Conservation (phyloP, 2,888 invertebrate genomes). For the Stramonita haemastoma region DNA sequence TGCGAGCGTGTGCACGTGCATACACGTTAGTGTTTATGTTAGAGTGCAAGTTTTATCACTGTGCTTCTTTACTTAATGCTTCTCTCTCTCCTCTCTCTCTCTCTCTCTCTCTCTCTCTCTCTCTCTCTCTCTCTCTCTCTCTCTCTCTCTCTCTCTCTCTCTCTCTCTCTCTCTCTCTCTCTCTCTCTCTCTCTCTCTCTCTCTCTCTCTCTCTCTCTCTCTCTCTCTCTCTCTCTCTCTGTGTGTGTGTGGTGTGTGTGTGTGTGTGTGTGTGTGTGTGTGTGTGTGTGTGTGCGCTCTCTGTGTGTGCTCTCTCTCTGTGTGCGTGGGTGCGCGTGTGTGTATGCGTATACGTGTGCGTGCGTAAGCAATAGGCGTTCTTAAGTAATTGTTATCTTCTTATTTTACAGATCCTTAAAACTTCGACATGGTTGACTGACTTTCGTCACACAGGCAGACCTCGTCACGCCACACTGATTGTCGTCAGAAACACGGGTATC, state of each 20-base stretch:
- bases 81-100: too few species aligned
- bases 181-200: constrained; percentile 15
- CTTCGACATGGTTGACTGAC: not conserved
- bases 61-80: too few species aligned
- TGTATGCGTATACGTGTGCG: too few species aligned
- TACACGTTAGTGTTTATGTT: too few species aligned
- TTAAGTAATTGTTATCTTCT: not conserved
- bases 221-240: not conserved
- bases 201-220: constrained; percentile 15
- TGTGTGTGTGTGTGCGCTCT: not conserved
- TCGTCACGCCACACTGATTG: not conserved
- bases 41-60: too few species aligned
- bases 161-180: not conserved
- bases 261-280: not conserved
- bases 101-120: too few species aligned
- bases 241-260: not conserved
- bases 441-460: not conserved
- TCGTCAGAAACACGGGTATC: not conserved
- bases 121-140: too few species aligned
- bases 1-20: too few species aligned
- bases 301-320: not conserved
- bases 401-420: not conserved
- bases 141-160: not conserved
- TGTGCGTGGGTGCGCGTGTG: not conserved
- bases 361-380: too few species aligned